phyloP scores from a whole-genome alignment of 2,797 vertebrate genomes.

The Cyclopterus lumpus region DNA sequence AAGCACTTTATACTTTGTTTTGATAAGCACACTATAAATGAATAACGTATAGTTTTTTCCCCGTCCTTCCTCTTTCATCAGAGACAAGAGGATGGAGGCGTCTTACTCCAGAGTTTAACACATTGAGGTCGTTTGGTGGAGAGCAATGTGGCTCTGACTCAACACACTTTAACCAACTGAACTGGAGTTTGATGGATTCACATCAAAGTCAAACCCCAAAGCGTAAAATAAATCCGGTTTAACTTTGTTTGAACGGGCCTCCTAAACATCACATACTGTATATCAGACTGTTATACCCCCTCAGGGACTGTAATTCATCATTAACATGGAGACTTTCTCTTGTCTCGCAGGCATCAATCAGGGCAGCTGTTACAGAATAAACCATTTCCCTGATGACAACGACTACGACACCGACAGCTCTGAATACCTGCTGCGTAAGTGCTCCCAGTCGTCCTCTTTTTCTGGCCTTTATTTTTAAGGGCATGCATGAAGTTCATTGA shows the following conservation, averaged over 20 bases:
- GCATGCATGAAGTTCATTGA: not conserved
- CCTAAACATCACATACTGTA: not conserved
- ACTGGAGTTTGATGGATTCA: conserved; percentile 17
- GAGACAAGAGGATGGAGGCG: not conserved
- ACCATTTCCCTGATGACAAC: conserved; percentile 98
- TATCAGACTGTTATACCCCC: not conserved
- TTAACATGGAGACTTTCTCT: conserved; percentile 1
- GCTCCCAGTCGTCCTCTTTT: not conserved
- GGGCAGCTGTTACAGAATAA: conserved; percentile 97
- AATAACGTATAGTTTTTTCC: not conserved
- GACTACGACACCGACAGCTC: conserved; percentile 99
- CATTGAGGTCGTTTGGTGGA: not conserved
- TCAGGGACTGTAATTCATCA: not conserved
- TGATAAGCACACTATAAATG: not conserved
- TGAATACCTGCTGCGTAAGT: conserved; percentile 97
- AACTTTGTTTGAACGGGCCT: not conserved
- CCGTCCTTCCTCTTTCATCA: conserved; percentile 18
- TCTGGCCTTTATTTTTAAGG: not conserved
- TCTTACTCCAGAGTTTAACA: conserved; percentile 29
- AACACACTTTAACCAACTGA: conserved; percentile 5
- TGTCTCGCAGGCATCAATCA: conserved; percentile 90
- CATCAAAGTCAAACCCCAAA: not conserved
- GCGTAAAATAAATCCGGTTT: conserved; percentile 7
- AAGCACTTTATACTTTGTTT: not conserved
- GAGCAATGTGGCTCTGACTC: conserved; percentile 1